A percentile compares a stretch with the other conserved stretches of the same genome.
These are phyloP conservation scores for Lophura swinhoii DNA, from an alignment of 2,797 vertebrate species.

Conservation along the genomic window DNA sequence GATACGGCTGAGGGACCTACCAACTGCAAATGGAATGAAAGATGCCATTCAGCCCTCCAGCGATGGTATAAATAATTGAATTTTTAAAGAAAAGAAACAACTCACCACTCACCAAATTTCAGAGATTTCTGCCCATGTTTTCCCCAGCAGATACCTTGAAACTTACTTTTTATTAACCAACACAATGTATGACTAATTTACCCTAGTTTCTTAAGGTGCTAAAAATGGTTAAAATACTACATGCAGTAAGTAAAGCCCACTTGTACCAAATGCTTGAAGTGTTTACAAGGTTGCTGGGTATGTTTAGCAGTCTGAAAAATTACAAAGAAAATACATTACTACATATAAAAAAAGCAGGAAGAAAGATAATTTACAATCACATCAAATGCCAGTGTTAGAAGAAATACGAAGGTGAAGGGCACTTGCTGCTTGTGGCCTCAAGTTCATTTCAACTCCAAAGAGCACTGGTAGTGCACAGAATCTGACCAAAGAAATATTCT, in stretches of 20 bases:
- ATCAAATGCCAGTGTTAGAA: background rate
- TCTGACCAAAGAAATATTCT: background rate
- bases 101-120: background rate
- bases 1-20: background rate
- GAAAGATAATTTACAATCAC: background rate
- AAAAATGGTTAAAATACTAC: background rate
- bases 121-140: background rate
- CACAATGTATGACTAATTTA: background rate
- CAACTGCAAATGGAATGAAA: background rate
- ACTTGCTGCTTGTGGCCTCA: background rate
- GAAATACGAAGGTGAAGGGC: background rate
- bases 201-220: background rate
- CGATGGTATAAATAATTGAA: background rate
- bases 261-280: background rate
- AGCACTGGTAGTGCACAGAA: background rate
- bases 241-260: background rate
- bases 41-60: background rate
- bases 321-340: background rate
- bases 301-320: background rate
- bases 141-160: background rate
- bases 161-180: background rate
- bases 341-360: background rate
- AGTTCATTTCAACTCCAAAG: background rate
- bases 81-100: background rate
- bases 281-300: background rate